A percentile compares a stretch with the other conserved stretches of the same genome.
Evolutionary conservation across 2,888 invertebrate genomes (phyloP).

Genomic region (Cinara cedri): DNA sequence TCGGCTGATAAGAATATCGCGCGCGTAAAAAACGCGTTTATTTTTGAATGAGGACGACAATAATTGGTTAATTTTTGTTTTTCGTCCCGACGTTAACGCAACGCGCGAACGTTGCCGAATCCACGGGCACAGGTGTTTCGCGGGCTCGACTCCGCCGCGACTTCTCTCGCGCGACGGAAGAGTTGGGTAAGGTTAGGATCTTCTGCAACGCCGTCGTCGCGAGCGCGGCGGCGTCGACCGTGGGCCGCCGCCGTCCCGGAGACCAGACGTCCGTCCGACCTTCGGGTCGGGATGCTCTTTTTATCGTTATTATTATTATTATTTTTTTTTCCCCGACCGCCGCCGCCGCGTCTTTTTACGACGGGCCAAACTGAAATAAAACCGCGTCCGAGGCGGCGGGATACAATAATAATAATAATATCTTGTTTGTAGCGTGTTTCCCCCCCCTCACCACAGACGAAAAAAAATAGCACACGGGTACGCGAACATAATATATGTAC

Average conservation of each 20-base stretch:
- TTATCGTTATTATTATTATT: background rate
- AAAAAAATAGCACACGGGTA: too few species aligned
- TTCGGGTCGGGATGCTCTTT: background rate
- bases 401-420: constrained; percentile 1
- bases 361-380: background rate
- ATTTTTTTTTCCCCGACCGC: background rate
- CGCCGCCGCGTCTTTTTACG: background rate
- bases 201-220: background rate
- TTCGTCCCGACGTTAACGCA: too few species aligned
- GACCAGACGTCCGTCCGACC: constrained; percentile 19
- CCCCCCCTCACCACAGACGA: background rate
- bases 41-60: too few species aligned
- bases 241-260: background rate
- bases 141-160: background rate
- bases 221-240: background rate
- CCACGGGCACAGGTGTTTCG: background rate
- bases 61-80: too few species aligned
- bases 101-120: background rate
- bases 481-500: background rate
- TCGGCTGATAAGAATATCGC: too few species aligned
- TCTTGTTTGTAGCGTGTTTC: background rate
- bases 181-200: constrained; percentile 35
- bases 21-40: too few species aligned
- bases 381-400: background rate
- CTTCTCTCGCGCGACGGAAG: background rate